Conservation (phyloP, 2,797 vertebrate genomes). For the Menidia menidia region DNA sequence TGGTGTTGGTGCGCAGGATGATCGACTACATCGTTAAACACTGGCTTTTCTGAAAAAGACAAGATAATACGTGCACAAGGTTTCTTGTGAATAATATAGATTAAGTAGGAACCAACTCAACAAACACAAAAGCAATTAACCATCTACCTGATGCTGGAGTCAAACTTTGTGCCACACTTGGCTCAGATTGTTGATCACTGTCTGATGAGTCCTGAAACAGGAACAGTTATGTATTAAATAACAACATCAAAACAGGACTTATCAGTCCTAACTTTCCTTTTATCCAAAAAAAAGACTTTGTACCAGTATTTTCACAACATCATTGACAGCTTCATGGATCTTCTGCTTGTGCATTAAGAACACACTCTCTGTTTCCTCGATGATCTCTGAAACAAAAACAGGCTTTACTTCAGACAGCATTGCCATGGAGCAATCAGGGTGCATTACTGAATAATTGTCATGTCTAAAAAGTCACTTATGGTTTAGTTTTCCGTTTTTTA, state of each 20-base stretch:
- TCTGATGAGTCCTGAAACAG: constrained; percentile 9
- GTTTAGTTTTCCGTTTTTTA: too few relatives aligned
- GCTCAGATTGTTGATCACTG: neutral
- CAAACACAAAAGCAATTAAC: neutral
- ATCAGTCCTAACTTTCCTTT: neutral
- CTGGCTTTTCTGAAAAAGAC: constrained; percentile 6
- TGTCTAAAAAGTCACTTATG: too few relatives aligned
- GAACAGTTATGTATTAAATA: neutral
- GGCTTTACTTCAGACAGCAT: neutral
- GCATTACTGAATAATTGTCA: rapidly evolving
- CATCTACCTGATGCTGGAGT: constrained; percentile 29
- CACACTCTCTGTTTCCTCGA: constrained; percentile 37
- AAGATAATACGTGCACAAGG: rapidly evolving
- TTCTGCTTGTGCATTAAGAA: constrained; percentile 28
- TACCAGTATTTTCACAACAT: constrained; percentile 65
- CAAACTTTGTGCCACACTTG: rapidly evolving
- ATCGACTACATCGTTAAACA: constrained; percentile 18
- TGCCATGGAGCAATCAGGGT: neutral
- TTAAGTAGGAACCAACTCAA: neutral
- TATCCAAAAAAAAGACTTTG: rapidly evolving
- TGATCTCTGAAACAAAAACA: constrained; percentile 64
- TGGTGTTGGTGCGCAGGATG: neutral
- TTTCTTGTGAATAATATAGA: neutral
- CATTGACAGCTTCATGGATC: constrained; percentile 40
- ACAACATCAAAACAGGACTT: neutral